A percentile compares a stretch with the other conserved stretches of the same genome.
These are phyloP conservation scores for Zoanthus sociatus DNA, from an alignment of 92 coral and sea anemone species.

Conservation along the genomic window DNA sequence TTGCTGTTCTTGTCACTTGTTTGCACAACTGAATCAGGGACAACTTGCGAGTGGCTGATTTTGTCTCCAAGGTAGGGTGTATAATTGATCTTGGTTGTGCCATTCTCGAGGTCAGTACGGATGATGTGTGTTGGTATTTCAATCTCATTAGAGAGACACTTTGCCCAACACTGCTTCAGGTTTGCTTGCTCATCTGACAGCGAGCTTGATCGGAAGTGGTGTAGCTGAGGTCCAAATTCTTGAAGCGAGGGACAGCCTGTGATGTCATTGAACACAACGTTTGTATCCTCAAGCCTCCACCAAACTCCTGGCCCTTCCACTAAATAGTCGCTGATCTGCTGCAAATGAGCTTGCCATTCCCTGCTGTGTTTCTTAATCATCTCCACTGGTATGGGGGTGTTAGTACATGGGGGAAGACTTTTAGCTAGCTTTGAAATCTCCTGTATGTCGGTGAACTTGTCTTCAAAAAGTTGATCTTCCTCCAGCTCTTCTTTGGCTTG, in stretches of 20 bases:
- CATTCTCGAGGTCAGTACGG: slow-evolving; percentile 20
- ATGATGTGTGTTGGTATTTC: slow-evolving; percentile 13
- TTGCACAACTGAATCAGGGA: not conserved
- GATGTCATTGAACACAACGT: slow-evolving; percentile 4
- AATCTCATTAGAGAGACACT: not conserved
- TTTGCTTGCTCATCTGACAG: slow-evolving; percentile 7
- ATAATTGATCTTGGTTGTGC: not conserved
- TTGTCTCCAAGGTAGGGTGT: not conserved
- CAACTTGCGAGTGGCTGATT: not conserved
- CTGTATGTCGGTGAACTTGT: too few relatives aligned
- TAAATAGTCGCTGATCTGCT: slow-evolving; percentile 8
- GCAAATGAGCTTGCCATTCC: slow-evolving; percentile 11
- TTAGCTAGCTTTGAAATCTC: too few relatives aligned
- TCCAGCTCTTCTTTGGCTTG: slow-evolving; percentile 44
- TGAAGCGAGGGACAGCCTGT: not conserved
- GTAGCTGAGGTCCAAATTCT: not conserved
- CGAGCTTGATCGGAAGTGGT: slow-evolving; percentile 15
- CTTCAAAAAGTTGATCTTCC: not conserved
- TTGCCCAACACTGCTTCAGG: not conserved
- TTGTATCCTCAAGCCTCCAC: slow-evolving; percentile 5
- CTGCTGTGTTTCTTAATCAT: not conserved
- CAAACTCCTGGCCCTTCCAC: slow-evolving; percentile 4
- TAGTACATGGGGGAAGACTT: not conserved
- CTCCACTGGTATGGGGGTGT: not conserved
- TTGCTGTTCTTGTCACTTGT: too few relatives aligned